Conservation (phyloP, 2,888 invertebrate species). For the Chrysolina haemoptera region DNA sequence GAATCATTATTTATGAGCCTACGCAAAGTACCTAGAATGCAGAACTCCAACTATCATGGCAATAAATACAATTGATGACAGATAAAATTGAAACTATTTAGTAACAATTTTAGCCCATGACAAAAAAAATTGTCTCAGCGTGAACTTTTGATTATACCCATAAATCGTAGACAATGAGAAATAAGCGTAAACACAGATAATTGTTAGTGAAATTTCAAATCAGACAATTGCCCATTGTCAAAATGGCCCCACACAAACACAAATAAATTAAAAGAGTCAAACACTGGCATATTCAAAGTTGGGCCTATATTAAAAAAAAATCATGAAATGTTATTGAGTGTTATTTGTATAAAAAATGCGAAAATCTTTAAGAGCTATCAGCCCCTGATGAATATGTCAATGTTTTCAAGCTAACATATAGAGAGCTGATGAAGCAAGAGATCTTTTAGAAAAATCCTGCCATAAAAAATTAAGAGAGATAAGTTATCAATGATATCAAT, state of each 20-base stretch:
- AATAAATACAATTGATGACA: no score
- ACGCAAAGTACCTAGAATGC: no score
- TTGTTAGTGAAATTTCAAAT: neutral
- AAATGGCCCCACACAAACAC: neutral
- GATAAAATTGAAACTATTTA: no score
- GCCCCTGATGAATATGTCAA: neutral
- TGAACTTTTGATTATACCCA: neutral
- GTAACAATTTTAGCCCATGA: no score
- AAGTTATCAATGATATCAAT: neutral
- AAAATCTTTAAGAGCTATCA: no score
- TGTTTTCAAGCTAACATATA: neutral
- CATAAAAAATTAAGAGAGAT: neutral
- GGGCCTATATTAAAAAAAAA: neutral
- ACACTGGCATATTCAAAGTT: neutral
- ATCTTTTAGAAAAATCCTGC: neutral
- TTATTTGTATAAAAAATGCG: neutral
- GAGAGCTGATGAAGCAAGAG: conserved; percentile 4
- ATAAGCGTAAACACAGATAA: neutral
- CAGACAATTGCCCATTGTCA: neutral
- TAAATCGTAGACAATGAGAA: neutral
- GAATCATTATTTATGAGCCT: no score
- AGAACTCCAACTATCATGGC: no score
- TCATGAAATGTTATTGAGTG: no score
- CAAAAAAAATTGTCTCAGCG: neutral
- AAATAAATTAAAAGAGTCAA: neutral